Base-by-base conservation (phyloP, 2,888 invertebrate species). In the Drosophila nr. perissopoda region DNA sequence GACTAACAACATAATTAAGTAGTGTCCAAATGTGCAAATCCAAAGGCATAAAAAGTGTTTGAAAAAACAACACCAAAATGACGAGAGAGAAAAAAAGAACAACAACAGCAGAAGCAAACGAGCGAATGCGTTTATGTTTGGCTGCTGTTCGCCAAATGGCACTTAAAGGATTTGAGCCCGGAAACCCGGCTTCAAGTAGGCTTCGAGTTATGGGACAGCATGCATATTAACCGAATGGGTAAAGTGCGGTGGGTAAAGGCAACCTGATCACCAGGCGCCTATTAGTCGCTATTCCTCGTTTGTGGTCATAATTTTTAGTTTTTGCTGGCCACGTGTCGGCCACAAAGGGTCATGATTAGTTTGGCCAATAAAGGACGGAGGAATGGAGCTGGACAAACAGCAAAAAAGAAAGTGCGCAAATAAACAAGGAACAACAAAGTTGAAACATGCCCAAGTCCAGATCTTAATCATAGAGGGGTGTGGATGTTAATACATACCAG, bases 1-100 rank as follows among this genome's bases (percentile, higher is more conserved):
- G 87, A 87, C 90, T 86, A 88, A 90, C 88, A 86, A 87, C 87
- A 87, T 90, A 87, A 87, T 90, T 87, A 87, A 87, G 83, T 86
- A 86, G 80, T 76, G 85, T 88, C 89, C 88, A 71, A 89, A 85
- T 85, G 89, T 89, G 89, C 73, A 87, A 89, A 85, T 84, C 85
- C 88, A 89, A 89, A 84, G 73, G 75, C 74, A 84, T 89, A 87
- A 84, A 84, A 89, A 87, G 76, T 67, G 65, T 76, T 81, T 66
- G 54, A 77, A 69, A 74, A 72, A 68, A 76, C 25, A 61, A 42
- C 33, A 33, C 34, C 40, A 52, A 51, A 52, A 70, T 54, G 31
- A 46, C 27, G 53, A 34, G 54, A 18, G 27, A 54, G 4, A 53
- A 38, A 27, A 29, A 33, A 34, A 33, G 33, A 57, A n/a, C 8